These are phyloP conservation scores for Leptopilina myrica DNA, from an alignment of 2,888 invertebrate genomes.

Conservation along the genomic window DNA sequence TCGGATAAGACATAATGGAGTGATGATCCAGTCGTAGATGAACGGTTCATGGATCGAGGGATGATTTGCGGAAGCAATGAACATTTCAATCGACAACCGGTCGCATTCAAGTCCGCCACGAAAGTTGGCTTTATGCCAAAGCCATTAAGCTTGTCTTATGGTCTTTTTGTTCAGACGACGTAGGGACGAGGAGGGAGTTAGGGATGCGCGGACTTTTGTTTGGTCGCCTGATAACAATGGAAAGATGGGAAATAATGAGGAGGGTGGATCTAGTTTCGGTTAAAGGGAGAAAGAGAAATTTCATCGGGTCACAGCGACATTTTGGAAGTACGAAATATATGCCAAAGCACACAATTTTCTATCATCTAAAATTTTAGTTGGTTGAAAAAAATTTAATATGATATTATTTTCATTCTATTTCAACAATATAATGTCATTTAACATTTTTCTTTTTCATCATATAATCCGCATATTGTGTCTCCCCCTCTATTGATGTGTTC, in stretches of 20 bases:
- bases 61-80: slow-evolving; percentile 64
- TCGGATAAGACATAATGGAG: slow-evolving; percentile 35
- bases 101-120: slow-evolving; percentile 55
- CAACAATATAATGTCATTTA: background rate
- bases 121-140: slow-evolving; percentile 66
- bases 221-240: slow-evolving; percentile 69
- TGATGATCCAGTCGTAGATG: slow-evolving; percentile 36
- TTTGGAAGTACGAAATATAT: background rate
- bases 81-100: slow-evolving; percentile 66
- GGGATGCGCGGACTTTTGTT: slow-evolving; percentile 65
- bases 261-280: slow-evolving; percentile 41
- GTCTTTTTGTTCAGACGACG: slow-evolving; percentile 61
- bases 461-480: background rate
- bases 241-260: slow-evolving; percentile 69
- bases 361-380: too few relatives aligned
- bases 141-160: slow-evolving; percentile 66
- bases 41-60: slow-evolving; percentile 43
- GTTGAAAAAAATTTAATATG: too few relatives aligned
- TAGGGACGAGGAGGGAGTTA: too few relatives aligned
- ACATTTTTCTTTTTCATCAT: background rate
- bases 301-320: background rate
- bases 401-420: background rate
- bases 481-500: slow-evolving; percentile 12
- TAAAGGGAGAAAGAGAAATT: slow-evolving; percentile 7
- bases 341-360: too few relatives aligned